These are phyloP conservation scores for Thalpophila matura DNA, from an alignment of 2,888 invertebrate species.

Conservation along the genomic window DNA sequence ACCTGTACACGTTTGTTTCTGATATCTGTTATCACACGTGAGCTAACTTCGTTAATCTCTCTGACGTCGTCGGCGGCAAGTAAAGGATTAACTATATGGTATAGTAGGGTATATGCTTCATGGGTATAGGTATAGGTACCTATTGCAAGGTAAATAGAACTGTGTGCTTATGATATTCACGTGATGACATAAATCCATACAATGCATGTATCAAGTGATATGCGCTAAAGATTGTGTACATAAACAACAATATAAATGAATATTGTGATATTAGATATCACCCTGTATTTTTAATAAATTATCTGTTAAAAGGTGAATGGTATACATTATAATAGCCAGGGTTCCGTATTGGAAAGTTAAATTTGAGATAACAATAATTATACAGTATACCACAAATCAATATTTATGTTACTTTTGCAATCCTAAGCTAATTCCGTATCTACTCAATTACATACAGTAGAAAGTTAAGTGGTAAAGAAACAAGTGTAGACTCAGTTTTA, in stretches of 20 bases:
- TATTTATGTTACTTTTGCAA: background rate
- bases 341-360: background rate
- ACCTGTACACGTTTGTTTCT: conserved; percentile 21
- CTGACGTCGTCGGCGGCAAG: conserved; percentile 54
- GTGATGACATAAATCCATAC: conserved; percentile 49
- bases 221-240: conserved; percentile 35
- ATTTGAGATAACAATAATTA: background rate
- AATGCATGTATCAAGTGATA: conserved; percentile 34
- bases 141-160: conserved; percentile 53
- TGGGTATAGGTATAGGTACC: no score
- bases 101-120: no score
- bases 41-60: conserved; percentile 58
- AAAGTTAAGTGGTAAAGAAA: no score
- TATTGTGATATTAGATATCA: conserved; percentile 22
- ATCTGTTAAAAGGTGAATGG: background rate
- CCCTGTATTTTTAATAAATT: conserved; percentile 3
- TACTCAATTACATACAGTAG: conserved; percentile 3
- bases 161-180: conserved; percentile 58
- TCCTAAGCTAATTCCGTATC: background rate
- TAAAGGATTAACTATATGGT: conserved; percentile 66
- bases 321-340: conserved; percentile 1
- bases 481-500: conserved; percentile 32
- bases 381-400: background rate
- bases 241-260: conserved; percentile 20
- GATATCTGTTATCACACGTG: conserved; percentile 61